Evolutionary conservation across 1,140 invertebrate genomes (phyloP).

Genomic region (Platyscapa corneri): DNA sequence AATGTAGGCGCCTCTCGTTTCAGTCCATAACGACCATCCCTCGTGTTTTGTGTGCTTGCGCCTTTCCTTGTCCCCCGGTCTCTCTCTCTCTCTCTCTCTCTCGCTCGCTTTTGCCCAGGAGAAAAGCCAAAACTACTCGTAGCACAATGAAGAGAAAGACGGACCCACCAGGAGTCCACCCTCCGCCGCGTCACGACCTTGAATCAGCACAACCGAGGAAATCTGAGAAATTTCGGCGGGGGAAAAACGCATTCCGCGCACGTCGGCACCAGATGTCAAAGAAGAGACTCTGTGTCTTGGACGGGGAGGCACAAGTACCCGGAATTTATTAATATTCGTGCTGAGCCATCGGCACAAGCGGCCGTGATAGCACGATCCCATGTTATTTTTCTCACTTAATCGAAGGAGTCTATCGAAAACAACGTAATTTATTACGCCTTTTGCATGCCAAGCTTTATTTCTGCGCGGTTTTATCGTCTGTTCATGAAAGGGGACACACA

Average conservation of each 20-base stretch:
- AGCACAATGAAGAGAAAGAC: not conserved
- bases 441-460: not conserved
- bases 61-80: not conserved
- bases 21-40: slow-evolving; percentile 59
- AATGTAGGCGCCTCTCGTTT: slow-evolving; percentile 54
- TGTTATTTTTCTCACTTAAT: slow-evolving; percentile 27
- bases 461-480: not conserved
- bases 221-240: slow-evolving; percentile 12
- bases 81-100: slow-evolving; percentile 2
- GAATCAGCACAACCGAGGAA: not conserved
- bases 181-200: slow-evolving; percentile 23
- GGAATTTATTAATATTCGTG: slow-evolving; percentile 18
- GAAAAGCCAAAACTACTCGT: slow-evolving; percentile 25
- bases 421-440: slow-evolving; percentile 13
- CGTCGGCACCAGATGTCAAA: slow-evolving; percentile 31
- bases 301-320: not conserved
- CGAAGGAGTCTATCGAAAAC: slow-evolving; percentile 13
- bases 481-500: too few species aligned
- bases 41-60: slow-evolving; percentile 36
- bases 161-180: slow-evolving; percentile 3
- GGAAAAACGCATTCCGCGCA: slow-evolving; percentile 30
- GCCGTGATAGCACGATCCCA: not conserved
- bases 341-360: not conserved
- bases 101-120: not conserved
- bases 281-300: not conserved